phyloP scores from a whole-genome alignment of 2,113 vertebrate species.

The Saguinus imperator region DNA sequence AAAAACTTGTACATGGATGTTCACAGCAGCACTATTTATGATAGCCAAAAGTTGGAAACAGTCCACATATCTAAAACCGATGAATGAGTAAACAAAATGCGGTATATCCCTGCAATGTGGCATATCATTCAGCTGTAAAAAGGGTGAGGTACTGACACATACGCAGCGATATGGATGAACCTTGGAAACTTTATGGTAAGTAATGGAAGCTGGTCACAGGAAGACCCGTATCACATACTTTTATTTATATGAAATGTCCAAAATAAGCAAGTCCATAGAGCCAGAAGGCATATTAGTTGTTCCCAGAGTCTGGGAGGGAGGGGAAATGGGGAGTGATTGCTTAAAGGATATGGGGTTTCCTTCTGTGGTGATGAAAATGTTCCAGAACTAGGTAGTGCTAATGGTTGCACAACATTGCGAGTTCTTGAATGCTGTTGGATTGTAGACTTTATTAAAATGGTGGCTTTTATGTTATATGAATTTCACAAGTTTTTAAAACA shows the following conservation, averaged over 20 bases:
- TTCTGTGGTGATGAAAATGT: background rate
- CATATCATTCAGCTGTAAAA: background rate
- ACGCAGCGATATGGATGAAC: accelerated
- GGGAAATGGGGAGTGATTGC: background rate
- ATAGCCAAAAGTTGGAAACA: background rate
- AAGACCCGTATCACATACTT: background rate
- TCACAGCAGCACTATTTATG: background rate
- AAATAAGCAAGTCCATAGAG: background rate
- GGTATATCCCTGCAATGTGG: accelerated
- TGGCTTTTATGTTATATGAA: background rate
- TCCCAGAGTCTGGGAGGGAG: background rate
- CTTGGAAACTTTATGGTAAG: no score
- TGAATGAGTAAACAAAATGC: background rate
- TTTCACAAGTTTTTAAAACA: background rate
- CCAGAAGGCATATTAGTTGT: background rate
- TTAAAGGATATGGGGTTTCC: background rate
- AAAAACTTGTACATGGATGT: background rate
- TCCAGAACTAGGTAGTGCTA: background rate
- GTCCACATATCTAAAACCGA: background rate
- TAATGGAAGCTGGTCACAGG: background rate
- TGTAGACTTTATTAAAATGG: background rate
- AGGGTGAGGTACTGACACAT: background rate
- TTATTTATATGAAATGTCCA: background rate
- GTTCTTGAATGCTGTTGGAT: background rate
- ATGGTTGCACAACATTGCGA: background rate